Evolutionary conservation across 1,140 invertebrate species (phyloP).

Genomic region (Chrysopa pallens): DNA sequence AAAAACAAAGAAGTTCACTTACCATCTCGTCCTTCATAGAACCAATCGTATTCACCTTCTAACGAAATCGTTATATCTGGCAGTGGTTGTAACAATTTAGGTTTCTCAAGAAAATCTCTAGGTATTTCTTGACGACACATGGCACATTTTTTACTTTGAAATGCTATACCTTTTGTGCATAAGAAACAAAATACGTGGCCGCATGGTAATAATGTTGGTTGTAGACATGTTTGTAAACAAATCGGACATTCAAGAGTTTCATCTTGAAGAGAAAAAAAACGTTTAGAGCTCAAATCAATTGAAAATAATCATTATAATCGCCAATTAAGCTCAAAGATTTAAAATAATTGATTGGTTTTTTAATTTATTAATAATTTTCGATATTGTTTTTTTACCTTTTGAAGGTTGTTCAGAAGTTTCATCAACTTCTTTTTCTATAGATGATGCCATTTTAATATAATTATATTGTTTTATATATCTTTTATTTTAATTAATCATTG

Average conservation of each 20-base stretch:
- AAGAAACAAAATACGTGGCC: conserved; percentile 93
- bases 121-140: conserved; percentile 75
- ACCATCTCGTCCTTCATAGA: conserved; percentile 88
- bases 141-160: conserved; percentile 67
- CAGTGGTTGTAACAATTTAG: conserved; percentile 46
- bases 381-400: too few species aligned
- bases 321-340: too few species aligned
- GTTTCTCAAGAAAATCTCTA: conserved; percentile 66
- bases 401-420: too few species aligned
- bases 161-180: conserved; percentile 85
- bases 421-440: too few species aligned
- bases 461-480: too few species aligned
- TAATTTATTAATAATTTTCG: too few species aligned
- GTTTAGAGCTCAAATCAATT: background rate
- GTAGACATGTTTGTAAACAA: conserved; percentile 74
- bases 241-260: conserved; percentile 64
- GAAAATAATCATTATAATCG: too few species aligned
- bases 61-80: conserved; percentile 25
- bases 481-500: too few species aligned
- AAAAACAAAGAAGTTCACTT: too few species aligned
- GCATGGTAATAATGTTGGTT: conserved; percentile 78
- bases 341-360: too few species aligned
- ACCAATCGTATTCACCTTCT: conserved; percentile 78
- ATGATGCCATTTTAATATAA: too few species aligned
- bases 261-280: conserved; percentile 7